Percentiles rank a stretch among this genome's conserved stretches.
Evolutionary conservation across 2,113 vertebrate species (phyloP).

Genomic region (Aldabrachelys gigantea): DNA sequence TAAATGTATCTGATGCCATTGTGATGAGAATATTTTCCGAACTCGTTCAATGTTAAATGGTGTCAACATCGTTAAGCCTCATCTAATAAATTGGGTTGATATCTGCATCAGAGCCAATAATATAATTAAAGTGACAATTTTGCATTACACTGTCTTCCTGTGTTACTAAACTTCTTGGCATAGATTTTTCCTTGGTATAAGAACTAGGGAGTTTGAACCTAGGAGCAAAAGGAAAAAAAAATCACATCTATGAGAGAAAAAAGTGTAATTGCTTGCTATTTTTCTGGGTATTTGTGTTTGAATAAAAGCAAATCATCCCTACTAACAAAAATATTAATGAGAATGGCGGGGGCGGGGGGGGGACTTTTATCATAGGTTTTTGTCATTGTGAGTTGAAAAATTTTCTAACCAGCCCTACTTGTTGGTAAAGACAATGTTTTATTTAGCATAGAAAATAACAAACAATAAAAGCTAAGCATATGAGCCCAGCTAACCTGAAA

Average conservation of each 20-base stretch:
- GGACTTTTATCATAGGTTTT: background rate
- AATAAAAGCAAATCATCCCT: background rate
- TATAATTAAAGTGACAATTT: constrained; percentile 47
- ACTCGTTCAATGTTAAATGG: background rate
- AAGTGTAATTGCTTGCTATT: background rate
- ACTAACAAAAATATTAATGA: background rate
- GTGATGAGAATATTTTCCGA: background rate
- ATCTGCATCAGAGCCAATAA: background rate
- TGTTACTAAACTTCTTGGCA: constrained; percentile 36
- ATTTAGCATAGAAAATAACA: background rate
- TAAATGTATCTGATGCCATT: background rate
- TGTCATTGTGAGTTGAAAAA: background rate
- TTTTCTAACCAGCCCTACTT: background rate
- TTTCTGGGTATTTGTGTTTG: background rate
- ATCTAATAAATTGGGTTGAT: background rate
- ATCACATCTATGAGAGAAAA: background rate
- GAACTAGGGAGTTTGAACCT: too few relatives aligned
- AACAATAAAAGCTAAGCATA: background rate
- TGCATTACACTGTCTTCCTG: background rate
- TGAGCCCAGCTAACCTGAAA: background rate
- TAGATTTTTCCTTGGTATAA: constrained; percentile 34
- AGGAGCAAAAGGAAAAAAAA: background rate
- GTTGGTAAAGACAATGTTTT: background rate
- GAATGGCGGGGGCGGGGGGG: background rate
- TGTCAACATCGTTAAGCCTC: constrained; percentile 13